Evolutionary conservation across 2,113 vertebrate species (phyloP).

Genomic region (Mugil cephalus): DNA sequence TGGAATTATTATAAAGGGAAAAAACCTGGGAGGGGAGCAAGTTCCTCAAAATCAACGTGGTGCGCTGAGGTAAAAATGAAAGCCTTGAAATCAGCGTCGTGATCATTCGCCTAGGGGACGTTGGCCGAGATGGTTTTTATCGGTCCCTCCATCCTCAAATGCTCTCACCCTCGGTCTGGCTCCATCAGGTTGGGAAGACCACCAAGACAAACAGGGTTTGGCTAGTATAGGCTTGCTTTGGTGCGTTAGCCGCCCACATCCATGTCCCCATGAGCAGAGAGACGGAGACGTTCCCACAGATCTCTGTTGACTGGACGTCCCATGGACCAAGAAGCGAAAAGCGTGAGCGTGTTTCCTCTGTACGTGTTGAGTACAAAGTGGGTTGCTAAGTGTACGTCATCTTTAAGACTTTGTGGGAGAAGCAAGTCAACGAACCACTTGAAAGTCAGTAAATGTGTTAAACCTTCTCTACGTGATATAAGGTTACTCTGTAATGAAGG

Average conservation of each 20-base stretch:
- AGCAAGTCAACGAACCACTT: background rate
- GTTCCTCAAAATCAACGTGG: background rate
- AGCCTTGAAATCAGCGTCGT: background rate
- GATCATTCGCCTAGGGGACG: background rate
- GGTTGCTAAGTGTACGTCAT: background rate
- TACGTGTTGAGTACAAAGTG: background rate
- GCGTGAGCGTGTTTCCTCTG: slow-evolving; percentile 18
- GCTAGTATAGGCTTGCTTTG: slow-evolving; percentile 52
- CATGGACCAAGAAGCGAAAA: slow-evolving; percentile 23
- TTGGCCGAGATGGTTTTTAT: background rate
- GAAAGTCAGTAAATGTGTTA: background rate
- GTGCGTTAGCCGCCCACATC: slow-evolving; percentile 59
- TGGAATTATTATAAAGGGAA: slow-evolving; percentile 16
- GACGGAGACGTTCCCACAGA: slow-evolving; percentile 72
- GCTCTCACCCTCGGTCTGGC: background rate
- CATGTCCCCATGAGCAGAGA: slow-evolving; percentile 46
- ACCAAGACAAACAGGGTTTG: slow-evolving; percentile 72
- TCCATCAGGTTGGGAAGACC: slow-evolving; percentile 52
- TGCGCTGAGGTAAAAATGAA: background rate
- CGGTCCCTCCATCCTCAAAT: background rate
- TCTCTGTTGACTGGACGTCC: slow-evolving; percentile 26
- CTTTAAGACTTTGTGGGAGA: background rate
- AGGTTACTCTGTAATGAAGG: too few species aligned
- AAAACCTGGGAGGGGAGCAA: background rate
- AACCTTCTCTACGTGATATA: too few species aligned